Base-by-base conservation (phyloP, 2,113 vertebrate genomes). In the Taurulus bubalis region DNA sequence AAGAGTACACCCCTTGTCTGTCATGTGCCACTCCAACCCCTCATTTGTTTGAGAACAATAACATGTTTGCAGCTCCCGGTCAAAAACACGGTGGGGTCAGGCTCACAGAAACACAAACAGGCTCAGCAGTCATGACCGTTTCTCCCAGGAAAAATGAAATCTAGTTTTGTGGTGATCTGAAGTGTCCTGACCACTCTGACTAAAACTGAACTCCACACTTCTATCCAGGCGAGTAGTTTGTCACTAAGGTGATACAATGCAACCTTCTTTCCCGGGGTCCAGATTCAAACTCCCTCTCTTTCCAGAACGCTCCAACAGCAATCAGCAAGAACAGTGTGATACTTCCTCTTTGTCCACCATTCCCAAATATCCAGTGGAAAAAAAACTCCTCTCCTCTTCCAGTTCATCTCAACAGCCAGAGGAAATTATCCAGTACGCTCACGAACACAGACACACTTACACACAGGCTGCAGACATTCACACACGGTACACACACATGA, bases 21-120 rank as follows among this genome's bases (percentile, higher is more conserved):
- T 68, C 40, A 45, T 79, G 73, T 58, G 69, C 82, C 64, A 72
- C 78, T 83, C 82, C 78, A 82, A 72, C 74, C 84, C 45, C 60
- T 86, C 77, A 85, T 87, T 90, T 90, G 90, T 89, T 68, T 70
- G 64, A 81, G 79, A 89, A 93, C 91, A 94, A 94, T 88, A 85
- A 90, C 76, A 76, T 53, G 79, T 89, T 85, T 78, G 70, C 79
- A 88, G 81, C 69, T 77, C 86, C 73, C 56, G 24, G 80, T 93
- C 78, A 87, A 89, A 77, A 91, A 90, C 85, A 74, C 15, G 4
- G 51, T 64, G 59, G 78, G 65, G 74, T 89, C 85, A 64, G 71
- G 73, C 64, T 87, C 69, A 68, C 82, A 87, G 51, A 80, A 75
- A 83, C 77, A 84, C 75, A 83, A 85, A 88, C 79, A 89, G 56